A percentile compares a stretch with the other conserved stretches of the same genome.
Conservation (phyloP, 1,140 invertebrate genomes). For the Cydia strobilella region DNA sequence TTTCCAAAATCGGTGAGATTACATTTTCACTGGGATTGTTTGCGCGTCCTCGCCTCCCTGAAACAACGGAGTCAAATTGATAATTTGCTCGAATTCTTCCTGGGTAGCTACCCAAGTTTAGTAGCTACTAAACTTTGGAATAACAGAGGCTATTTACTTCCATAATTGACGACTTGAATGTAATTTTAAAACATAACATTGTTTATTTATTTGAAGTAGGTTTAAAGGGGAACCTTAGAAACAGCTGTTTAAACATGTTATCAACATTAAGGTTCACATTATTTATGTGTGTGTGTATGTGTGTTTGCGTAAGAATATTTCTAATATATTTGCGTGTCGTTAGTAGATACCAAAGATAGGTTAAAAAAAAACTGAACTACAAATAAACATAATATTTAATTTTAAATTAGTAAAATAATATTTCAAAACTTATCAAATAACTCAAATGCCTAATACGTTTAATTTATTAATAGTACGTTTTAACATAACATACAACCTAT, state of each 20-base stretch:
- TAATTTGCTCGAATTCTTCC: slow-evolving; percentile 35
- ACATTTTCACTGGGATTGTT: slow-evolving; percentile 39
- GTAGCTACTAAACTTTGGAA: background rate
- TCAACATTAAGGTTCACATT: too few relatives aligned
- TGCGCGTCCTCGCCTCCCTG: slow-evolving; percentile 35
- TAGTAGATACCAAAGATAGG: too few relatives aligned
- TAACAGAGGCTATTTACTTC: slow-evolving; percentile 22
- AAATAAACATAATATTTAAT: too few relatives aligned
- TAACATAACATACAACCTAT: too few relatives aligned
- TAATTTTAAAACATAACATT: background rate
- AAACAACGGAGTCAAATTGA: slow-evolving; percentile 40
- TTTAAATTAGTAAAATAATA: too few relatives aligned
- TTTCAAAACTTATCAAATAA: too few relatives aligned
- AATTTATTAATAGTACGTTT: too few relatives aligned
- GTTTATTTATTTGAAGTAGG: background rate
- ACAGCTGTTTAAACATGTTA: too few relatives aligned
- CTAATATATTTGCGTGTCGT: too few relatives aligned
- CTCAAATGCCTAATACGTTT: too few relatives aligned
- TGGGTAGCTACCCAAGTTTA: background rate
- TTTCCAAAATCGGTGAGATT: slow-evolving; percentile 34
- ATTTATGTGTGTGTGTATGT: background rate
- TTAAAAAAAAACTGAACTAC: too few relatives aligned
- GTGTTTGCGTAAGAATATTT: too few relatives aligned
- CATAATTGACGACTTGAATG: slow-evolving; percentile 10
- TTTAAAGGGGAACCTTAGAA: background rate